A percentile compares a stretch with the other conserved stretches of the same genome.
These are phyloP conservation scores for Spheniscus humboldti DNA, from an alignment of 2,797 vertebrate species.

Conservation along the genomic window DNA sequence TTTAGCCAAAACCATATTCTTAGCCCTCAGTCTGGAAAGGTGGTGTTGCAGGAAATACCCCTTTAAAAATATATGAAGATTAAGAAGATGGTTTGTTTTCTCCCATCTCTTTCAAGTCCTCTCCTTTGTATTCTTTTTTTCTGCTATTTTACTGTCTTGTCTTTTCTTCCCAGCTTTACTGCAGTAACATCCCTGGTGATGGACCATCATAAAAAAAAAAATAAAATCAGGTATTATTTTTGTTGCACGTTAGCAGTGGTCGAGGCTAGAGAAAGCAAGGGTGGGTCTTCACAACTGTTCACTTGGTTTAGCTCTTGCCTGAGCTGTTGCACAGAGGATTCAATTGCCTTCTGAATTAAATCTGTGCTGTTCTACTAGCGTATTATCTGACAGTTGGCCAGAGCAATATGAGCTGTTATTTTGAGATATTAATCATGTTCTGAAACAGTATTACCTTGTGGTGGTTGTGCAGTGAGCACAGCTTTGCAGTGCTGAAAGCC, in stretches of 20 bases:
- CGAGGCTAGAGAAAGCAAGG: not conserved
- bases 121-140: not conserved
- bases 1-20: not conserved
- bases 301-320: not conserved
- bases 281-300: not conserved
- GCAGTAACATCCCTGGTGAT: not conserved
- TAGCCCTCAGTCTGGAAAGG: fast-evolving
- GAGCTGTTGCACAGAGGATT: not conserved
- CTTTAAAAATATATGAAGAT: not conserved
- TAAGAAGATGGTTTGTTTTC: not conserved
- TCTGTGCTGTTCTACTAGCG: not conserved
- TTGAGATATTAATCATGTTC: not conserved
- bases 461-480: not conserved
- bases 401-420: not conserved
- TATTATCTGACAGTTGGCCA: not conserved
- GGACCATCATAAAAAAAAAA: not conserved
- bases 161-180: not conserved
- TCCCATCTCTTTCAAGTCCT: not conserved
- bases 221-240: not conserved
- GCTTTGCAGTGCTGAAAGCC: not conserved
- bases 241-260: not conserved
- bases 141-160: not conserved
- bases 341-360: not conserved
- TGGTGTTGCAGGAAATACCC: not conserved
- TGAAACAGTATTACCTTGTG: not conserved